Evolutionary conservation across 2,888 invertebrate species (phyloP).

Genomic region (Himalopsyche japonica): DNA sequence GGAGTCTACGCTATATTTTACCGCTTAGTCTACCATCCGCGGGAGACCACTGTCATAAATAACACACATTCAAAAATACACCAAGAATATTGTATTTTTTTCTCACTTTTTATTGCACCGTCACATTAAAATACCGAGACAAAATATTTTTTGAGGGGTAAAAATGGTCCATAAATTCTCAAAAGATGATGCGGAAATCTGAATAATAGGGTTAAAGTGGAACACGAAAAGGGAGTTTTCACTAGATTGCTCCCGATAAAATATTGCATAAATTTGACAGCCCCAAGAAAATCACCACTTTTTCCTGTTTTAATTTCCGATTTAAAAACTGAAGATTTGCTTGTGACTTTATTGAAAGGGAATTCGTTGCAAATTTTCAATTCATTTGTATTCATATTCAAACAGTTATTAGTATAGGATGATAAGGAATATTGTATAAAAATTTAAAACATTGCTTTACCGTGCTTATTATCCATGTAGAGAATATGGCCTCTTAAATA

Average conservation of each 20-base stretch:
- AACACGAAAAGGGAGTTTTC: conserved; percentile 31
- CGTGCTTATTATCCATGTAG: no score
- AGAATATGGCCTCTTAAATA: no score
- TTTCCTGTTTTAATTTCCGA: not conserved
- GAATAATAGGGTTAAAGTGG: conserved; percentile 25
- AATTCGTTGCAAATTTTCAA: no score
- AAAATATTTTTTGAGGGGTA: not conserved
- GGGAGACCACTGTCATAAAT: not conserved
- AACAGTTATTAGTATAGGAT: no score
- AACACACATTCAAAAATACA: not conserved
- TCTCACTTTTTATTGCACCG: not conserved
- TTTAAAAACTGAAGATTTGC: not conserved
- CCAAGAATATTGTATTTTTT: not conserved
- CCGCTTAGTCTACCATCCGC: not conserved
- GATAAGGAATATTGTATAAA: no score
- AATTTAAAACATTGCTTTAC: no score
- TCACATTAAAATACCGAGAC: not conserved
- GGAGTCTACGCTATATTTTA: not conserved
- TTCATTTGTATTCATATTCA: no score
- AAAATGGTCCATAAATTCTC: conserved; percentile 17
- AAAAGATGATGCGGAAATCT: conserved; percentile 28
- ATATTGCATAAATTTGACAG: conserved; percentile 11
- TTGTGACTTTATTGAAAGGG: not conserved
- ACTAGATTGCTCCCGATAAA: conserved; percentile 7
- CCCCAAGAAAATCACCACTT: not conserved